Base-by-base conservation (phyloP, 2,113 vertebrate genomes). In the Caranx ignobilis region DNA sequence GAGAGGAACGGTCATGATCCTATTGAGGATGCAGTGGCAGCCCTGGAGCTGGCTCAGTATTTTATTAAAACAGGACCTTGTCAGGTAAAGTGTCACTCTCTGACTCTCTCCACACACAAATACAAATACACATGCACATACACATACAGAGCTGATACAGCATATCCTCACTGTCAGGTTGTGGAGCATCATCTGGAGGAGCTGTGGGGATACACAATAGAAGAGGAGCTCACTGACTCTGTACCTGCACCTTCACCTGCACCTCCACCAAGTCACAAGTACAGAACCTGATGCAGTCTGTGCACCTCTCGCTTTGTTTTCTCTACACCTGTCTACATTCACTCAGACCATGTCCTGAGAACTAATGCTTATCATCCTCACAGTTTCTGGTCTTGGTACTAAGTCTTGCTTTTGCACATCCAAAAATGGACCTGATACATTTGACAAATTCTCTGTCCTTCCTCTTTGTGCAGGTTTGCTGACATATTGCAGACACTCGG, bases 41-140 rank as follows among this genome's bases (percentile, higher is more conserved):
- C 96, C 19, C 74, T 99, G 90, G 94, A 97, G 83, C 91, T 99
- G 85, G 96, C 95, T 72, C 96, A 93, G 0, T 97, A 96, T 92
- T 99, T 99, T 70, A 97, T 98, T 79, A 90, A 88, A 71, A 92
- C 90, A 21, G 96, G 97, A 82, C 96, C 97, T 52, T 82, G 80
- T 50, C 90, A 96, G 96, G 97, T 97, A 91, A 70, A 81, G 9
- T 71, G 21, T 12, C 1, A 0, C 52, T 18, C 2, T 11, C 31
- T 10, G 2, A 50, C 26, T 26, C 26, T 26, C 26, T 26, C 26
- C 45, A 43, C 50, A 52, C 35, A 0, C 50, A 47, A 21, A 56
- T 11, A 60, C 37, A 73, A 16, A 19, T 39, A 0, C n/a, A 37
- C 43, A 21, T 31, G 9, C 10, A 59, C 35, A n/a, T 31, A 37